Evolutionary conservation across 2,797 vertebrate species (phyloP), one percentile per base, ranked within the genome.

Genomic region (Sorex maritimensis): DNA sequence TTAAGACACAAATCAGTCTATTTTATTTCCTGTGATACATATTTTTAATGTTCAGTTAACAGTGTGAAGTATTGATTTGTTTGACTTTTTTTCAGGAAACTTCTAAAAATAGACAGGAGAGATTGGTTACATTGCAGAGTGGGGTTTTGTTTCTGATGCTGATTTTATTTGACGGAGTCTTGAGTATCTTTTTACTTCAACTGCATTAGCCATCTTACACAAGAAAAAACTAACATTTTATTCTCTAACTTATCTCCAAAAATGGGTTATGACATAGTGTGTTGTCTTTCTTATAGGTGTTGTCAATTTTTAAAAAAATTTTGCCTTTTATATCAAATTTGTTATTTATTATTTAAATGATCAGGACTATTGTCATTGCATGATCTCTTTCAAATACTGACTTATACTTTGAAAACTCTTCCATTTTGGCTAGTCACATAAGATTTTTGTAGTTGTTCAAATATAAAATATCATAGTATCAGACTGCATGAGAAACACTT

Each of bases 91-190:
- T 4, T 77, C 63, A 85, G 23, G 41, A 84, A 77, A 26, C 38
- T 73, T 93, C 79, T 94, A 46, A 81, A 80, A 81, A 63, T 11
- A 61, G 86, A 28, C 55, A 68, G 28, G 15, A 46, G 38, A 80
- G 11, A 69, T 24, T 44, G 34, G 34, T 61, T 6, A 30, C 7
- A 67, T 58, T 92, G 67, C 34, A 65, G 61, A n/a, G 68, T 72
- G 13, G 69, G 49, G 5, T 65, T 5, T 67, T 85, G 21, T 86
- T 41, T 81, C 72, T 58, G 41, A 17, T n/a, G 12, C n/a, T 71
- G 55, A 9, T 88, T 80, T 26, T n/a, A 68, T 90, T 9, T 30
- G 19, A 63, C 46, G 19, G 88, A 65, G 55, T 58, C 55, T 61
- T 61, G 17, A 21, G 58, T 30, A 41, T 72, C 9, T 90, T 71